These are phyloP conservation scores for Smutsia temminckii DNA, from an alignment of 2,797 vertebrate species.

Conservation along the genomic window DNA sequence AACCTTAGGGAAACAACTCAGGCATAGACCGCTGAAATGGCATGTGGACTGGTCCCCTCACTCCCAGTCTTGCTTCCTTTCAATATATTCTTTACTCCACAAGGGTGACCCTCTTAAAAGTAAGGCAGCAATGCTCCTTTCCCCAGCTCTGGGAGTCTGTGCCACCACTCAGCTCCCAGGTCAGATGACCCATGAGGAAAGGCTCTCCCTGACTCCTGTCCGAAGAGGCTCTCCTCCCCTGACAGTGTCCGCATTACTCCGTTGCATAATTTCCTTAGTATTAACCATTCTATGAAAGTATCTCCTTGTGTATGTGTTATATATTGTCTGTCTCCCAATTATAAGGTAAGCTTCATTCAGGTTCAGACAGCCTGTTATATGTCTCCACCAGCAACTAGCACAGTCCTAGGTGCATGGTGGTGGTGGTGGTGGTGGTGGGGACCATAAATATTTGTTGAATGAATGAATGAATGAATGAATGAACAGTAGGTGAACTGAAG, in stretches of 20 bases:
- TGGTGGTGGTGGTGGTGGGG: not conserved
- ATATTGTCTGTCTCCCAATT: not conserved
- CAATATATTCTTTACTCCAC: not conserved
- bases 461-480: not conserved
- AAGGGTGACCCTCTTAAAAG: not conserved
- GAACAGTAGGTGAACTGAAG: not conserved
- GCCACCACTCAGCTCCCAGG: not conserved
- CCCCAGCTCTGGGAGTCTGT: not conserved
- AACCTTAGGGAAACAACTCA: not conserved
- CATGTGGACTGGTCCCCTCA: not conserved
- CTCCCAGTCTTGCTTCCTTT: not conserved
- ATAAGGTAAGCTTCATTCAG: not conserved
- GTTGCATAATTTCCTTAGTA: not conserved
- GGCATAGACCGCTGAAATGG: not conserved
- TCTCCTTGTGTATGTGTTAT: not conserved
- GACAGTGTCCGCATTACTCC: too few relatives aligned
- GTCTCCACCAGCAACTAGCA: not conserved
- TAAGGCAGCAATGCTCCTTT: not conserved
- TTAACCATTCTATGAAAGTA: not conserved
- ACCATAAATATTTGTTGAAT: not conserved
- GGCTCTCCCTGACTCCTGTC: not conserved
- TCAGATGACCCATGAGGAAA: not conserved
- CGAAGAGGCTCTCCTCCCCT: not conserved
- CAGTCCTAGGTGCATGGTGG: not conserved
- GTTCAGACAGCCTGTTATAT: not conserved